Percentiles rank a stretch among this genome's conserved stretches.
Conservation (phyloP, 2,797 vertebrate species). For the Sebastiscus tertius region DNA sequence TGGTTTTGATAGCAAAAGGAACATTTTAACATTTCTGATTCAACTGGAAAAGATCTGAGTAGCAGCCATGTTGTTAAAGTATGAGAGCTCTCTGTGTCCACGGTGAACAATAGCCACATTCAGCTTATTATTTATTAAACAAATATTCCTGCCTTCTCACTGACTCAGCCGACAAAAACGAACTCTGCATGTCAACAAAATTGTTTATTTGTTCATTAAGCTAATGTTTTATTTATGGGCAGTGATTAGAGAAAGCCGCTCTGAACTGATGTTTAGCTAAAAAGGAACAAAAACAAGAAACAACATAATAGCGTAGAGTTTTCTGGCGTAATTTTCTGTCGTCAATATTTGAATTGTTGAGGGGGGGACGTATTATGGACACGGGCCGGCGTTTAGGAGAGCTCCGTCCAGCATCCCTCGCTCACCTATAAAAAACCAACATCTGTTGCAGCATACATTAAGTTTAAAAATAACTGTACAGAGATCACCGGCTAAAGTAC, state of each 20-base stretch:
- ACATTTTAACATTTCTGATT: conserved; percentile 28
- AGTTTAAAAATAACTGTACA: conserved; percentile 99
- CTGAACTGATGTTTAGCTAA: conserved; percentile 91
- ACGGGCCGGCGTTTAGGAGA: conserved; percentile 82
- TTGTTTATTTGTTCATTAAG: conserved; percentile 90
- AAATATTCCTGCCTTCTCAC: conserved; percentile 80
- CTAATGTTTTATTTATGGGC: conserved; percentile 92
- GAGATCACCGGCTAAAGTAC: conserved; percentile 99
- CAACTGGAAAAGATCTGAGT: conserved; percentile 9
- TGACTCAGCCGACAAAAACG: conserved; percentile 88
- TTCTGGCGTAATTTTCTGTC: conserved; percentile 88
- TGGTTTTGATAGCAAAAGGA: conserved; percentile 20
- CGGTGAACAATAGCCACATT: neutral
- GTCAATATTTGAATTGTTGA: conserved; percentile 93
- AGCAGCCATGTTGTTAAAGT: neutral
- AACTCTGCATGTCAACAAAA: conserved; percentile 78
- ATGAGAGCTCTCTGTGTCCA: neutral
- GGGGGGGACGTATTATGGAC: conserved; percentile 88
- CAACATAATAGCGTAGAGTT: conserved; percentile 84
- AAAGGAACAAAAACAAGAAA: conserved; percentile 86
- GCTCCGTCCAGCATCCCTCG: conserved; percentile 86
- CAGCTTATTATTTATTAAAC: conserved; percentile 34
- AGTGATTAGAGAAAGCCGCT: conserved; percentile 86
- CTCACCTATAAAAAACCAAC: conserved; percentile 98
- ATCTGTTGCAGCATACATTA: conserved; percentile 99